Conservation (phyloP, 2,113 vertebrate species). For the Sylvia atricapilla region DNA sequence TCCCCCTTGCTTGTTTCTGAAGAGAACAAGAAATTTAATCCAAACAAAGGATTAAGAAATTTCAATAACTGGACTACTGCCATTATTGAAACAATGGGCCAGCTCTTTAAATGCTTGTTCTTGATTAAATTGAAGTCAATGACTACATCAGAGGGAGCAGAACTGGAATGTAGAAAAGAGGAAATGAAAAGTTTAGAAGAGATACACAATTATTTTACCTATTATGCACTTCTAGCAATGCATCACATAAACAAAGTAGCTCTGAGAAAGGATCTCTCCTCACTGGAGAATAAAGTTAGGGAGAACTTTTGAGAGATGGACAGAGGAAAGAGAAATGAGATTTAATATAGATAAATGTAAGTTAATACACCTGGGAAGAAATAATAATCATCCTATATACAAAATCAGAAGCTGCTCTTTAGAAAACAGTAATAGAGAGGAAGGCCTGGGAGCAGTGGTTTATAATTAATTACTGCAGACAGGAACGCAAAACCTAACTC, state of each 20-base stretch:
- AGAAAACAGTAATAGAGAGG: constrained; percentile 21
- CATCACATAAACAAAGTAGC: constrained; percentile 1
- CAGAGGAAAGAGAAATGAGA: constrained; percentile 63
- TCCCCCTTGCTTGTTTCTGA: constrained; percentile 19
- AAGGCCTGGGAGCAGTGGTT: neutral
- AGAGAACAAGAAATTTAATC: constrained; percentile 53
- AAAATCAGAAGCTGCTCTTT: constrained; percentile 38
- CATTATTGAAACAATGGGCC: neutral
- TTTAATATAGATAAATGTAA: constrained; percentile 75
- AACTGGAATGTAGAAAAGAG: constrained; percentile 23
- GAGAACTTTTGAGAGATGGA: constrained; percentile 38
- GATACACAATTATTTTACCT: constrained; percentile 27
- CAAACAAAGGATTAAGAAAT: constrained; percentile 59
- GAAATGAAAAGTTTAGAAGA: constrained; percentile 32
- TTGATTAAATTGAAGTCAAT: constrained; percentile 21
- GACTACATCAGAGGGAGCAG: constrained; percentile 15
- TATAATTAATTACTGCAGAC: constrained; percentile 43
- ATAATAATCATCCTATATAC: constrained; percentile 13
- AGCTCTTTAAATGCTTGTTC: constrained; percentile 35
- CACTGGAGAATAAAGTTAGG: constrained; percentile 47
- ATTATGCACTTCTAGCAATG: neutral
- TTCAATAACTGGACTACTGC: constrained; percentile 45
- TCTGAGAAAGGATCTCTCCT: constrained; percentile 50
- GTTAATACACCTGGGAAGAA: constrained; percentile 67
- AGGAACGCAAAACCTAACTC: neutral